These are phyloP conservation scores for Cephonodes hylas DNA, from an alignment of 2,888 invertebrate genomes.

Conservation along the genomic window DNA sequence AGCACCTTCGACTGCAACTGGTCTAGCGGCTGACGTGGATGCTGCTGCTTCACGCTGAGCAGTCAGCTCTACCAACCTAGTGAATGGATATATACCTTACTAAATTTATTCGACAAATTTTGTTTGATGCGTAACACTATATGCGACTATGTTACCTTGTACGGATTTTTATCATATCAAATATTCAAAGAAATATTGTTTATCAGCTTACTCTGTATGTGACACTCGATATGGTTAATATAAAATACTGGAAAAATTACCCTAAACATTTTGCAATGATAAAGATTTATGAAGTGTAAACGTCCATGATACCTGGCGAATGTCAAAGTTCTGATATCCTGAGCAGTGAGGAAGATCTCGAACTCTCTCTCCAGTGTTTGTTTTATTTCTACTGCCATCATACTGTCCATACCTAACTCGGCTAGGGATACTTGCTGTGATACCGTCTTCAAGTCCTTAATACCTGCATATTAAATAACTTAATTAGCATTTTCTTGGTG, in stretches of 20 bases:
- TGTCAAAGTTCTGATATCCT: constrained; percentile 91
- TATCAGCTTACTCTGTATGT: too few relatives aligned
- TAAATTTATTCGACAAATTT: background rate
- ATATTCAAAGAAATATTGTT: too few relatives aligned
- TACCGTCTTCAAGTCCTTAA: constrained; percentile 85
- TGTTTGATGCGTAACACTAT: too few relatives aligned
- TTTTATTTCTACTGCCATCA: constrained; percentile 98
- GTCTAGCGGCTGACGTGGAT: constrained; percentile 51
- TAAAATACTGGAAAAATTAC: too few relatives aligned
- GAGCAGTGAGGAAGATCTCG: constrained; percentile 91
- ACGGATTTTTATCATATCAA: too few relatives aligned
- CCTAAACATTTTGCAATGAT: too few relatives aligned
- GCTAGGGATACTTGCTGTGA: constrained; percentile 88
- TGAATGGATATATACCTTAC: background rate
- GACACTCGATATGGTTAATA: too few relatives aligned
- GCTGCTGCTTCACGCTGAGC: constrained; percentile 72
- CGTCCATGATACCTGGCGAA: constrained; percentile 87
- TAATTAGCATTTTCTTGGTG: too few relatives aligned
- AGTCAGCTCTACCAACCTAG: constrained; percentile 76
- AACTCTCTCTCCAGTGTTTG: constrained; percentile 94
- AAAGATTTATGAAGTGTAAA: too few relatives aligned
- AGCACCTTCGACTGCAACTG: constrained; percentile 38
- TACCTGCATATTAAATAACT: constrained; percentile 52
- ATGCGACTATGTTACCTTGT: too few relatives aligned
- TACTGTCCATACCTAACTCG: constrained; percentile 97